Base-by-base conservation (phyloP, 2,888 invertebrate genomes). In the Clanis bilineata region DNA sequence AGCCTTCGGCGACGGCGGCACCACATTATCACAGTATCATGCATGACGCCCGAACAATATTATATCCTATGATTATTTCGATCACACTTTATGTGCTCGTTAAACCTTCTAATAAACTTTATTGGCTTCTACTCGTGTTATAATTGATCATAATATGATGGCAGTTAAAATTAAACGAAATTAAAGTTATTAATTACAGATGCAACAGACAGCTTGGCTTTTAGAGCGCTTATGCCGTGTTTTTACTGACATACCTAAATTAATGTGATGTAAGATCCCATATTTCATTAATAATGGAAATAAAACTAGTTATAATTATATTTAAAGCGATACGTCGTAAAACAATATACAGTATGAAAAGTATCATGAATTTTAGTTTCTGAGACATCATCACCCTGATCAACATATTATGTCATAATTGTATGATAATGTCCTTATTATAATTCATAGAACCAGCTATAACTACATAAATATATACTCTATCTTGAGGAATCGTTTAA, bases 1-100 rank as follows among this genome's bases (percentile, higher is more conserved):
- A 79, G 82, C 79, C 81, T 74, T 79, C 69, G 79, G 78, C 79
- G 73, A 73, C 72, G 77, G 66, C 69, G 67, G 68, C 67, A 71
- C 70, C 67, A 62, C 70, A 72, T 73, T 73, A 80, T 77, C 74
- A 65, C 64, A 62, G 66, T 70, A 73, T 71, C 74, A 68, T 64
- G 64, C 68, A 62, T 67, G 68, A 73, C 71, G 63, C 73, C 72
- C 69, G 68, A 65, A 71, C 66, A 67, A 66, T 65, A 76, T 76
- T 72, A 73, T 72, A 70, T 68, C 64, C 69, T 63, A 66, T 61
- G 65, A 71, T 68, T 58, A 69, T 72, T 71, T 72, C 71, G 69
- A 74, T 76, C 73, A 72, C 63, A 57, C 59, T 71, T 71, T 69
- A 69, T 67, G 66, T 62, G 63, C 58, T 62, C 76, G 62, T 77